A percentile compares a stretch with the other conserved stretches of the same genome.
These are phyloP conservation scores for Atherinosoma microstoma DNA, from an alignment of 2,797 vertebrate species.

Conservation along the genomic window DNA sequence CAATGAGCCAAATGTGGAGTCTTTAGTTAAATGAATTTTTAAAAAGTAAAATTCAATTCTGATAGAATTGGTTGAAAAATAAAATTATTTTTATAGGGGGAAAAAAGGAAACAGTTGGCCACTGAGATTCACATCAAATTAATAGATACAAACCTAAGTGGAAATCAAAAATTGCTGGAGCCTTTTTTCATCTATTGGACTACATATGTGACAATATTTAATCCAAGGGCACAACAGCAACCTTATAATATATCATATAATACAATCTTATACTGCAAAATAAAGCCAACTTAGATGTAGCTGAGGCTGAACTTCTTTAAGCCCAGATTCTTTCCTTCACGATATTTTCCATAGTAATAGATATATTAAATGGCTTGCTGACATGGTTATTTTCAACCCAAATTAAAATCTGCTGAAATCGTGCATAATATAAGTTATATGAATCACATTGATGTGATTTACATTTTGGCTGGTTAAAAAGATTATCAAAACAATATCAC, in stretches of 20 bases:
- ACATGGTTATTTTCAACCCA: not conserved
- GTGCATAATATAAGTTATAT: not conserved
- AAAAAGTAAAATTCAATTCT: not conserved
- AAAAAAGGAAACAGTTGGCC: not conserved
- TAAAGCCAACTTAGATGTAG: not conserved
- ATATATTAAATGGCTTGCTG: not conserved
- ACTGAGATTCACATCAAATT: not conserved
- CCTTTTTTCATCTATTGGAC: not conserved
- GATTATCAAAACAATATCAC: conserved; percentile 9
- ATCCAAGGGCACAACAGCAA: not conserved
- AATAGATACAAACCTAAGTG: not conserved
- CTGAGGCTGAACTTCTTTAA: too few species aligned
- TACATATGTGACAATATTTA: not conserved
- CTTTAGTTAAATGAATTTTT: not conserved
- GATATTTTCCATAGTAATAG: not conserved
- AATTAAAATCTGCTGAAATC: too few species aligned
- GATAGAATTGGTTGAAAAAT: not conserved
- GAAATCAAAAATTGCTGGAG: not conserved
- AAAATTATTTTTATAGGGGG: not conserved
- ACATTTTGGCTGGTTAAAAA: not conserved
- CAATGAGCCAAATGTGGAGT: not conserved
- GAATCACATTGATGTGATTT: not conserved
- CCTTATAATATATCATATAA: not conserved
- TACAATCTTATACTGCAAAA: not conserved
- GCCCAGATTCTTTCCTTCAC: too few species aligned